These are phyloP conservation scores for Halictus quadricinctus DNA, from an alignment of 2,888 invertebrate species.

Conservation along the genomic window DNA sequence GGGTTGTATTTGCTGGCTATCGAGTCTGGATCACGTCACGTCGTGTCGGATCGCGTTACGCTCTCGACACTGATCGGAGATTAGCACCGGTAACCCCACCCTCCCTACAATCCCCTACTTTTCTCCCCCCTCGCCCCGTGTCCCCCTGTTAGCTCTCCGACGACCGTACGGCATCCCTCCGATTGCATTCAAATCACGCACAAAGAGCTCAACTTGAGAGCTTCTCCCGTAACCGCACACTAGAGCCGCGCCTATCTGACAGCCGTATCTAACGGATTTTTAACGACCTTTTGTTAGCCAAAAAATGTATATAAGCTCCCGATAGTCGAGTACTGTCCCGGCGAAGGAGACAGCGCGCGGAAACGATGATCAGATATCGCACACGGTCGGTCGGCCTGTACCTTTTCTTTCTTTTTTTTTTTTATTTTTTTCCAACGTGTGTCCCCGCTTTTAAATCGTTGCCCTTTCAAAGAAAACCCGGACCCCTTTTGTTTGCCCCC, in stretches of 20 bases:
- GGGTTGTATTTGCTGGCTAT: slow-evolving; percentile 76
- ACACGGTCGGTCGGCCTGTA: slow-evolving; percentile 39
- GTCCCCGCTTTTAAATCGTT: slow-evolving; percentile 57
- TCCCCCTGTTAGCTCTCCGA: slow-evolving; percentile 19
- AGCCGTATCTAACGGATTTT: slow-evolving; percentile 81
- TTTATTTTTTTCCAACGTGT: slow-evolving; percentile 4
- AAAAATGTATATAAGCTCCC: slow-evolving; percentile 69
- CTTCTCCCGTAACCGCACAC: slow-evolving; percentile 70
- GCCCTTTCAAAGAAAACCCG: slow-evolving; percentile 50
- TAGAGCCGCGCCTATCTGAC: slow-evolving; percentile 78
- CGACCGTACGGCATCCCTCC: slow-evolving; percentile 69
- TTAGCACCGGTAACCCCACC: slow-evolving; percentile 72
- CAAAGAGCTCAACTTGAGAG: slow-evolving; percentile 78
- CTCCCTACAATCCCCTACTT: slow-evolving; percentile 49
- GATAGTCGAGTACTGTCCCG: slow-evolving; percentile 63
- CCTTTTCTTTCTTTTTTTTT: slow-evolving; percentile 34
- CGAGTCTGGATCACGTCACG: slow-evolving; percentile 79
- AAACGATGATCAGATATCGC: slow-evolving; percentile 67
- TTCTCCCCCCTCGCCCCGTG: slow-evolving; percentile 34
- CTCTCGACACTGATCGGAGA: slow-evolving; percentile 82
- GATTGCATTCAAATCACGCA: slow-evolving; percentile 82
- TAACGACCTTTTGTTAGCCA: slow-evolving; percentile 80
- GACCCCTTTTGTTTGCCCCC: slow-evolving; percentile 22
- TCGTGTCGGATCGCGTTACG: slow-evolving; percentile 81
- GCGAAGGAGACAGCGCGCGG: slow-evolving; percentile 65